These are phyloP conservation scores for Agonopterix subpropinquella DNA, from an alignment of 2,888 invertebrate species.

Conservation along the genomic window DNA sequence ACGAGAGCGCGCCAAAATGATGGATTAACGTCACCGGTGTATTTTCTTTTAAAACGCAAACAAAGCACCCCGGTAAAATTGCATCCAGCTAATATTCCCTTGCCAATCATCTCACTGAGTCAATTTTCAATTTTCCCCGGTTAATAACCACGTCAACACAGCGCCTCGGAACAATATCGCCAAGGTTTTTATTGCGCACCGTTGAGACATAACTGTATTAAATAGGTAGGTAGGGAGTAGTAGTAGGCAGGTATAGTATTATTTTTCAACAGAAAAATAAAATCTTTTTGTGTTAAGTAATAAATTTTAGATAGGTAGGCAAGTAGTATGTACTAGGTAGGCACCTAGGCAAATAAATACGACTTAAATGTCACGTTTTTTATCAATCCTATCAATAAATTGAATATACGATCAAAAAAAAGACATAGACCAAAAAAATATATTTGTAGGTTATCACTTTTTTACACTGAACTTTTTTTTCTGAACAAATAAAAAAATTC, in stretches of 20 bases:
- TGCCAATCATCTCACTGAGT: slow-evolving; percentile 70
- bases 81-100: slow-evolving; percentile 69
- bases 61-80: slow-evolving; percentile 49
- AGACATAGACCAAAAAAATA: too few species aligned
- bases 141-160: slow-evolving; percentile 68
- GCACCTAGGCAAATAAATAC: too few species aligned
- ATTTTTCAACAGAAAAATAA: neutral
- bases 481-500: too few species aligned
- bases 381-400: too few species aligned
- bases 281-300: neutral
- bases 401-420: too few species aligned
- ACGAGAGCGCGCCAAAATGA: slow-evolving; percentile 38
- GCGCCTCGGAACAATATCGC: slow-evolving; percentile 52
- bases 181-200: slow-evolving; percentile 37
- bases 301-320: too few species aligned
- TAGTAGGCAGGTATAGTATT: slow-evolving; percentile 6
- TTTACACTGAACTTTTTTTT: too few species aligned
- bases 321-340: too few species aligned
- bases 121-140: slow-evolving; percentile 71
- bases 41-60: slow-evolving; percentile 56
- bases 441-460: too few species aligned
- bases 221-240: slow-evolving; percentile 6
- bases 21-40: slow-evolving; percentile 67
- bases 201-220: slow-evolving; percentile 15
- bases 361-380: too few species aligned